Evolutionary conservation across 2,797 vertebrate genomes (phyloP), one percentile per base, ranked within the genome.

Genomic region (Champsocephalus gunnari): DNA sequence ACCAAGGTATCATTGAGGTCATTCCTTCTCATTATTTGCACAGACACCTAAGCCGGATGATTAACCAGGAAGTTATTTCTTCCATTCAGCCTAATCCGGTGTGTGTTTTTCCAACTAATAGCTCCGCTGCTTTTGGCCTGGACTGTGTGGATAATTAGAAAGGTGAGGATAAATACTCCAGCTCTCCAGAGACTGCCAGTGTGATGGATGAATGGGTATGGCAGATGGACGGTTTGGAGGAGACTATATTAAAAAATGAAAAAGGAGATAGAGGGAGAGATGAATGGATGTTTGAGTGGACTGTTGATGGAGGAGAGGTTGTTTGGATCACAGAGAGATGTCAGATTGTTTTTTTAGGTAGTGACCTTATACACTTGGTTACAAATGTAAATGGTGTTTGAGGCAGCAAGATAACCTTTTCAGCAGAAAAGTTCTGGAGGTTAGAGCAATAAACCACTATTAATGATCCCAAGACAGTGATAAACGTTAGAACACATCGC

Each of bases 131-230:
- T 56, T 24, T 24, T 51, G 45, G 59, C 12, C 47, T 68, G 61
- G 53, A 71, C 66, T 66, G 57, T 66, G 66, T 28, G 41, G 65
- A 73, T 82, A 71, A 80, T 82, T 58, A 67, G 55, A 62, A 71
- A 75, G 74, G 69, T 85, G 79, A 73, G 66, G 64, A 84, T 70
- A 62, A 77, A 86, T 65, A 74, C 44, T 44, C 16, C 4, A 54
- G 34, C 59, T 19, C 82, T 75, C 32, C 24, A 49, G 72, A 77
- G 75, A 57, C 64, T 34, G 72, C 17, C 71, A 47, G 49, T 8
- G 69, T 75, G 77, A 84, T 57, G 72, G 79, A 82, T 87, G 62
- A 76, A 67, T 13, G 21, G 24, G 12, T 63, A 14, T 56, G 56
- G 67, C 60, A 49, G 76, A 79, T 73, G 66, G 71, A 66, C 24